Percentiles rank a stretch among this genome's conserved stretches.
These are phyloP conservation scores for Limnothrissa miodon DNA, from an alignment of 2,113 vertebrate genomes.

Conservation along the genomic window DNA sequence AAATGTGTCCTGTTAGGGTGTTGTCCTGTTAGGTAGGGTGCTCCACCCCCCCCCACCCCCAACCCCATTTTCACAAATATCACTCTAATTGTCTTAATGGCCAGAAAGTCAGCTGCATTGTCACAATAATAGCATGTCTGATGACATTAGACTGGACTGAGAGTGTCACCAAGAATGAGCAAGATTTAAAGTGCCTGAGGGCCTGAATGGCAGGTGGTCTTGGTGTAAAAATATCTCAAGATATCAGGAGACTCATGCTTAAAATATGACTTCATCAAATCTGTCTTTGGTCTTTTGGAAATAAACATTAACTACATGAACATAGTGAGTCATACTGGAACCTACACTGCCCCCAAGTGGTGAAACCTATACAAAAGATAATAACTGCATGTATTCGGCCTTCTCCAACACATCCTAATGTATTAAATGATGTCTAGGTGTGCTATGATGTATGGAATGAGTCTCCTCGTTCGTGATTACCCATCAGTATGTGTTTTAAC, in stretches of 20 bases:
- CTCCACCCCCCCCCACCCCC: too few relatives aligned
- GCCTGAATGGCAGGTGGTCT: conserved; percentile 7
- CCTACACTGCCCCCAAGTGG: background rate
- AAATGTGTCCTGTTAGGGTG: background rate
- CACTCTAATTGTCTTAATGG: conserved; percentile 18
- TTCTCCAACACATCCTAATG: too few relatives aligned
- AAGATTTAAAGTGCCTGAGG: background rate
- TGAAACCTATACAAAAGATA: background rate
- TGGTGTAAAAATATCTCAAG: conserved; percentile 20
- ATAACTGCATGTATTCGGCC: too few relatives aligned
- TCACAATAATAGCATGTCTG: conserved; percentile 9
- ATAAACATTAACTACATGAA: background rate
- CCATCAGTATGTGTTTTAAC: too few relatives aligned
- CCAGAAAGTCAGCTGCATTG: background rate
- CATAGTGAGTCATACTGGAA: background rate
- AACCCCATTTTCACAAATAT: background rate
- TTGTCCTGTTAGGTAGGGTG: background rate
- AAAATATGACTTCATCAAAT: conserved; percentile 24
- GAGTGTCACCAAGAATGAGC: conserved; percentile 3
- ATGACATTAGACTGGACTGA: background rate
- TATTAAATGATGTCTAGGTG: too few relatives aligned
- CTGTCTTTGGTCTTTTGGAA: background rate
- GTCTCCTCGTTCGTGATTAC: too few relatives aligned
- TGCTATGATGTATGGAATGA: too few relatives aligned
- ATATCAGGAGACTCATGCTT: conserved; percentile 8